Evolutionary conservation across 2,888 invertebrate genomes (phyloP).

Genomic region (Smittia sp.): DNA sequence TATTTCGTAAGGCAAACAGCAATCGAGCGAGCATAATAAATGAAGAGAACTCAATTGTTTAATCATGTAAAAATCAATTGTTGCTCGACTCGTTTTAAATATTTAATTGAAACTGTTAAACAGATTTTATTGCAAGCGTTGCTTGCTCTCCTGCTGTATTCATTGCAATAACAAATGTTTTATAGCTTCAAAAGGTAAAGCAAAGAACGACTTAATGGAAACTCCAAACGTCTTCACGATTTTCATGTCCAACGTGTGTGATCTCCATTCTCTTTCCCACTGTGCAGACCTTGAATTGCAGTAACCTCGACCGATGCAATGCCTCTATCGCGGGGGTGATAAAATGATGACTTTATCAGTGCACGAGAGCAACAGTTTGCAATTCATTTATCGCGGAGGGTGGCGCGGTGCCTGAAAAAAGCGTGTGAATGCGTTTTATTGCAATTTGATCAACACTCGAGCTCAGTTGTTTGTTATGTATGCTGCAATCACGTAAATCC

Average conservation of each 20-base stretch:
- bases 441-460: slow-evolving; percentile 30
- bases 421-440: slow-evolving; percentile 26
- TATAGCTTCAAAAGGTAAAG: background rate
- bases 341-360: slow-evolving; percentile 18
- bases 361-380: slow-evolving; percentile 11
- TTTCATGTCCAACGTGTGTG: slow-evolving; percentile 21
- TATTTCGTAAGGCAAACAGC: background rate
- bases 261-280: background rate
- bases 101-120: background rate
- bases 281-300: background rate
- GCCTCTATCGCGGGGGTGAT: background rate
- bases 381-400: background rate
- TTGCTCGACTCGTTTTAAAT: background rate
- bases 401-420: background rate
- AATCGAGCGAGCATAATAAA: background rate
- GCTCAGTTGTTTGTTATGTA: background rate
- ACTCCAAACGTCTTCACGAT: background rate
- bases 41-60: slow-evolving; percentile 6
- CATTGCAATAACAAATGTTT: no score
- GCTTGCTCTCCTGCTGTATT: no score
- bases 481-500: slow-evolving; percentile 21
- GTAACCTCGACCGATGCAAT: no score
- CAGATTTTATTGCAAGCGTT: background rate
- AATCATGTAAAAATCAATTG: slow-evolving; percentile 31
- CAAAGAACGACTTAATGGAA: background rate